Percentiles rank a stretch among this genome's conserved stretches.
Conservation (phyloP, 2,113 vertebrate genomes). For the Perccottus glenii region DNA sequence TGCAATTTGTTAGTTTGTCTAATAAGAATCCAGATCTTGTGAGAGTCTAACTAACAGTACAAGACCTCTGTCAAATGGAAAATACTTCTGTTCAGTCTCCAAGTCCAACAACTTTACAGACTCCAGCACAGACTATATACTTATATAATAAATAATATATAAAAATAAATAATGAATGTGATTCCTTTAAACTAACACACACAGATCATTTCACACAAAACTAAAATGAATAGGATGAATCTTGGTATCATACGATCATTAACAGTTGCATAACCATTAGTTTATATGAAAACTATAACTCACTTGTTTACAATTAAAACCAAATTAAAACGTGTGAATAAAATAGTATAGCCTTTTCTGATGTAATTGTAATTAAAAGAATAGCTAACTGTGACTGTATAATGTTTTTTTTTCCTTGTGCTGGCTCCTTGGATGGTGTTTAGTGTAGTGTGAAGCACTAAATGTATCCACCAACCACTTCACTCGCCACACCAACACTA, state of each 20-base stretch:
- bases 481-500: conserved; percentile 53
- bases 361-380: not conserved
- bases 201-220: too few species aligned
- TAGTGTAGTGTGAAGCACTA: conserved; percentile 51
- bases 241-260: too few species aligned
- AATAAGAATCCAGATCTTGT: conserved; percentile 1
- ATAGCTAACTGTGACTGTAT: not conserved
- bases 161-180: not conserved
- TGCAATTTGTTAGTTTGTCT: conserved; percentile 32
- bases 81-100: too few species aligned
- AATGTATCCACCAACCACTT: conserved; percentile 70
- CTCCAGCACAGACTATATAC: not conserved
- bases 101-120: not conserved
- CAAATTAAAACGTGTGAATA: too few species aligned
- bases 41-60: not conserved
- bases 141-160: too few species aligned
- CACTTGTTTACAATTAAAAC: too few species aligned
- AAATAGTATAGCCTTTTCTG: not conserved
- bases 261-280: too few species aligned
- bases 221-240: too few species aligned
- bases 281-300: too few species aligned
- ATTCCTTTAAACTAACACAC: not conserved
- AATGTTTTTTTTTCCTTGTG: conserved; percentile 22
- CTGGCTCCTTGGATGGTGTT: conserved; percentile 31
- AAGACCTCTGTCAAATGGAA: not conserved